Conservation (phyloP, 1,140 invertebrate species). For the Drosophila orena region DNA sequence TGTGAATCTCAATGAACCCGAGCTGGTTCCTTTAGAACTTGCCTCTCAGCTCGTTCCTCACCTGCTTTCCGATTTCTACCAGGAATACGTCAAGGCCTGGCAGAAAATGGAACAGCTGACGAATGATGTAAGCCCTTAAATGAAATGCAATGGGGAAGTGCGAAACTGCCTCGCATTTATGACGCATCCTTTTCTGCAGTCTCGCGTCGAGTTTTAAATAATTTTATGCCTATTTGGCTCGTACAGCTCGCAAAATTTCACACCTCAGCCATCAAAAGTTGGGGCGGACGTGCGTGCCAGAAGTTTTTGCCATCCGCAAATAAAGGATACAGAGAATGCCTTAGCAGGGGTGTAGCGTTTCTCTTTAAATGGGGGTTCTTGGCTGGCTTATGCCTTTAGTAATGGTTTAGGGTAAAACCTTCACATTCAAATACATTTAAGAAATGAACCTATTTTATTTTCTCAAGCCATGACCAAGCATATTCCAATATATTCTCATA, state of each 20-base stretch:
- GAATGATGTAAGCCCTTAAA: neutral
- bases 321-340: constrained; percentile 21
- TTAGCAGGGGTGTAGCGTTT: neutral
- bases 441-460: too few species aligned
- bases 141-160: too few species aligned
- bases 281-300: constrained; percentile 35
- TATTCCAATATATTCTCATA: too few species aligned
- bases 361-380: neutral
- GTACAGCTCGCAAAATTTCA: constrained; percentile 58
- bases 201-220: constrained; percentile 45
- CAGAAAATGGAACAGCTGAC: neutral
- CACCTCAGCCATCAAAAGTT: constrained; percentile 68
- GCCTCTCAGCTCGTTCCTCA: neutral
- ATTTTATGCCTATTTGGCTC: constrained; percentile 70
- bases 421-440: too few species aligned
- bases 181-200: constrained; percentile 11
- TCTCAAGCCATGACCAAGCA: too few species aligned
- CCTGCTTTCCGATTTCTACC: constrained; percentile 8
- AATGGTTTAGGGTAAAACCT: too few species aligned
- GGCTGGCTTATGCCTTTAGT: too few species aligned
- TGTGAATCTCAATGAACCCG: constrained; percentile 1
- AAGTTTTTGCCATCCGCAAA: constrained; percentile 24
- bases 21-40: constrained; percentile 12
- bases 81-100: constrained; percentile 14
- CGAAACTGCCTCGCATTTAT: constrained; percentile 15